Evolutionary conservation across 2,113 vertebrate genomes (phyloP), one percentile per base, ranked within the genome.

Genomic region (Rhinoptilus africanus): DNA sequence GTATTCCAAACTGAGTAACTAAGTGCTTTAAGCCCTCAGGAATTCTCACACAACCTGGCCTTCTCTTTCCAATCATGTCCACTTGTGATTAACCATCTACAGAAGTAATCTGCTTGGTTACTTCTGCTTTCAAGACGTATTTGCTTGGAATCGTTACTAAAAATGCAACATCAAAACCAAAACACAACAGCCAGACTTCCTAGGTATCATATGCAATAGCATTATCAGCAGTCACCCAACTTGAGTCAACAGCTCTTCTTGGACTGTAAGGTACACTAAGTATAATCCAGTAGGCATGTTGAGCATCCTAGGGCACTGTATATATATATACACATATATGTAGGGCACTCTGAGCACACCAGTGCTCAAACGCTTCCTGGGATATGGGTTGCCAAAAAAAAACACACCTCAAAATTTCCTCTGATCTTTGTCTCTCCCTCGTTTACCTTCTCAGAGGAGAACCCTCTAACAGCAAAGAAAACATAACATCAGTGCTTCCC

Each of bases 271-370:
- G 22, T 2, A 21, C 6, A 5, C 7, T 10, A 63, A 71, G 26
- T 26, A 8, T 7, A 50, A 51, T 3, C 18, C 30, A 56, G 53
- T 2, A 12, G 7, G 6, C 4, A 10, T 1, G 2, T 2, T 28
- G 57, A 56, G 88, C 77, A 68, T 57, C 34, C 37, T 26, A 59
- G 15, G 43, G 21, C 43, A 57, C 56, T 28, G 69, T 17, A 53
- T 6, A 39, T 11, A 39, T 11, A 39, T 39, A 39, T 39, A 39
- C 11, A 39, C 11, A 11, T 39, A 39, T 39, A 39, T 39, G 11
- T 11, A 39, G 39, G 39, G 39, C 39, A 39, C 39, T 39, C 8
- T 21, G 41, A 79, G 39, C 39, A 37, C 26, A 78, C 32, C 51
- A 22, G 28, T 21, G 19, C 30, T 48, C 79, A 66, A 56, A 43